Evolutionary conservation across 2,888 invertebrate species (phyloP).

Genomic region (Thalpophila matura): DNA sequence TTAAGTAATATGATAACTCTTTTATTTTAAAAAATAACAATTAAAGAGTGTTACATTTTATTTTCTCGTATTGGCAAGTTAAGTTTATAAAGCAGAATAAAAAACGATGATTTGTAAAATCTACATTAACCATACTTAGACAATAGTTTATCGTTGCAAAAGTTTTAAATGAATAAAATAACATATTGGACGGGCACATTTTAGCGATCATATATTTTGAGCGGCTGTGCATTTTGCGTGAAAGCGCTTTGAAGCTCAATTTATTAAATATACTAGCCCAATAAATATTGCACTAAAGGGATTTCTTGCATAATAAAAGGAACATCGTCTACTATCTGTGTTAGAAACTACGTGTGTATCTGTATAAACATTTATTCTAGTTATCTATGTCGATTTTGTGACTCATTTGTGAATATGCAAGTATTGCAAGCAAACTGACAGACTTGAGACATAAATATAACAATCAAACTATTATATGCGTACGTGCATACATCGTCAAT

Average conservation of each 20-base stretch:
- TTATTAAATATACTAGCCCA: constrained; percentile 30
- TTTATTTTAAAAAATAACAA: too few species aligned
- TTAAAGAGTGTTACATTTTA: too few species aligned
- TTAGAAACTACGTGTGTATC: not conserved
- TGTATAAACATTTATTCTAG: too few species aligned
- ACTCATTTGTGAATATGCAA: too few species aligned
- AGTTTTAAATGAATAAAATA: constrained; percentile 14
- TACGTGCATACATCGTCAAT: not conserved
- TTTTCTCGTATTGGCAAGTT: too few species aligned
- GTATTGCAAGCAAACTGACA: too few species aligned
- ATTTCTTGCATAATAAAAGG: not conserved
- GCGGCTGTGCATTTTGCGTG: constrained; percentile 41
- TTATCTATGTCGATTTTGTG: too few species aligned
- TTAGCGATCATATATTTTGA: constrained; percentile 42
- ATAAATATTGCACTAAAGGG: not conserved
- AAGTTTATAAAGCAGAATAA: too few species aligned
- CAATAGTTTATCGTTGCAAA: not conserved
- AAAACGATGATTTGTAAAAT: too few species aligned
- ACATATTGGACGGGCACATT: constrained; percentile 6
- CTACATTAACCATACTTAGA: too few species aligned
- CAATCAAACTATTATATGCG: not conserved
- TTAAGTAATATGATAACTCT: too few species aligned
- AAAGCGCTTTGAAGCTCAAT: constrained; percentile 26
- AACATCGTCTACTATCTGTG: not conserved
- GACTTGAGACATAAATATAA: too few species aligned